Conservation (phyloP, 2,888 invertebrate genomes). For the Ormyrus nitidulus region DNA sequence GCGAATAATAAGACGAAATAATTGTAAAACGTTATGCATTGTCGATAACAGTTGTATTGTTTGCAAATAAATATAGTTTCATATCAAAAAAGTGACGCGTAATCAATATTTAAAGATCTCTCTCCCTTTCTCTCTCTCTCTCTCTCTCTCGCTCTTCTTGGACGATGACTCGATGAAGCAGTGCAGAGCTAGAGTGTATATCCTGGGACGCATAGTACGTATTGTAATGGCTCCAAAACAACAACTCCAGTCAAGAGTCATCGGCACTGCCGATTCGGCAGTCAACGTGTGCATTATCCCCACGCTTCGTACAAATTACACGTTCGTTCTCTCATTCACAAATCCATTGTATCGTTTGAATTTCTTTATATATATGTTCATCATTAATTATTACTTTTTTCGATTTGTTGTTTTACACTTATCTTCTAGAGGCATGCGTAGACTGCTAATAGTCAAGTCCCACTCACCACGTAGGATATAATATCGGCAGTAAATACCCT, state of each 20-base stretch:
- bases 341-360: conserved; percentile 43
- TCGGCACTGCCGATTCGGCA: background rate
- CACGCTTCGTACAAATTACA: conserved; percentile 48
- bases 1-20: conserved; percentile 45
- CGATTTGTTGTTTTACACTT: conserved; percentile 46
- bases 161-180: conserved; percentile 18
- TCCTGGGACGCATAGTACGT: conserved; percentile 54
- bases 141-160: conserved; percentile 31
- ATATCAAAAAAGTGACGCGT: conserved; percentile 56
- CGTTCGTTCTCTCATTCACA: conserved; percentile 50
- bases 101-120: conserved; percentile 50
- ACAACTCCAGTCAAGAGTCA: conserved; percentile 43
- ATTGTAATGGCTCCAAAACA: conserved; percentile 57
- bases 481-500: conserved; percentile 58
- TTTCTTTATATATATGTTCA: conserved; percentile 27
- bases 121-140: conserved; percentile 39
- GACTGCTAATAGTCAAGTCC: conserved; percentile 52
- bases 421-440: conserved; percentile 49
- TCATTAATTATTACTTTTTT: conserved; percentile 30
- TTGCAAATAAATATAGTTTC: conserved; percentile 57
- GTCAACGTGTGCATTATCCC: conserved; percentile 10
- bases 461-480: conserved; percentile 54
- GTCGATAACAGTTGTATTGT: conserved; percentile 55
- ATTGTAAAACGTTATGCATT: conserved; percentile 46
- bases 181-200: conserved; percentile 21